A percentile compares a stretch with the other conserved stretches of the same genome.
Conservation (phyloP, 2,113 vertebrate species). For the Tragelaphus scriptus region DNA sequence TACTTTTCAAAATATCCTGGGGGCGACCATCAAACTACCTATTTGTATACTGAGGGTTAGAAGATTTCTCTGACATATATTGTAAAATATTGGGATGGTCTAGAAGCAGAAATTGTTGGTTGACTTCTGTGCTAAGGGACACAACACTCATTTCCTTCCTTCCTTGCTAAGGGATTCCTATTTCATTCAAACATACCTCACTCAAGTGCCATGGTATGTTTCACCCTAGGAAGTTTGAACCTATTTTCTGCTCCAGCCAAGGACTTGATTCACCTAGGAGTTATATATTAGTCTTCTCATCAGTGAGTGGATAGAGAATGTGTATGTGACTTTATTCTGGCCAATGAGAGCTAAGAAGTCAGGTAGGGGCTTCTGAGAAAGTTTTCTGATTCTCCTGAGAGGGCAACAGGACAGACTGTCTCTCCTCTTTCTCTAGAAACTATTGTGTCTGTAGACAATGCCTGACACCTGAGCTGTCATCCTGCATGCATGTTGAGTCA, state of each 20-base stretch:
- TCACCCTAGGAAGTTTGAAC: background rate
- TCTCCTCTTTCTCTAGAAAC: background rate
- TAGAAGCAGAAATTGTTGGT: background rate
- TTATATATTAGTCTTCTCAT: background rate
- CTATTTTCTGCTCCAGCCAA: background rate
- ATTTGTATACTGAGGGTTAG: background rate
- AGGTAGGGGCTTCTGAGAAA: background rate
- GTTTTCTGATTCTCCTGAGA: conserved; percentile 14
- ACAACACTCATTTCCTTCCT: background rate
- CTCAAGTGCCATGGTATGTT: background rate
- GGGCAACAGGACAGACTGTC: background rate
- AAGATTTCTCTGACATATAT: background rate
- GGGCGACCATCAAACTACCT: background rate
- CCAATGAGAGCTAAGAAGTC: background rate
- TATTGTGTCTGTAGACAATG: background rate
- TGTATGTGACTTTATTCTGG: background rate
- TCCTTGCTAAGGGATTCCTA: background rate
- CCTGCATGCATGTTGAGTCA: background rate
- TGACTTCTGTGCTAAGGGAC: background rate
- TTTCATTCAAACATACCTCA: background rate
- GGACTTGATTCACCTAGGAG: background rate
- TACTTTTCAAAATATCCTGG: conserved; percentile 4
- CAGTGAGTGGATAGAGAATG: background rate
- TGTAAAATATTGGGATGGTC: background rate
- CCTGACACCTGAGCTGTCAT: background rate